Conservation (phyloP, 2,113 vertebrate species). For the Pitta sordida region DNA sequence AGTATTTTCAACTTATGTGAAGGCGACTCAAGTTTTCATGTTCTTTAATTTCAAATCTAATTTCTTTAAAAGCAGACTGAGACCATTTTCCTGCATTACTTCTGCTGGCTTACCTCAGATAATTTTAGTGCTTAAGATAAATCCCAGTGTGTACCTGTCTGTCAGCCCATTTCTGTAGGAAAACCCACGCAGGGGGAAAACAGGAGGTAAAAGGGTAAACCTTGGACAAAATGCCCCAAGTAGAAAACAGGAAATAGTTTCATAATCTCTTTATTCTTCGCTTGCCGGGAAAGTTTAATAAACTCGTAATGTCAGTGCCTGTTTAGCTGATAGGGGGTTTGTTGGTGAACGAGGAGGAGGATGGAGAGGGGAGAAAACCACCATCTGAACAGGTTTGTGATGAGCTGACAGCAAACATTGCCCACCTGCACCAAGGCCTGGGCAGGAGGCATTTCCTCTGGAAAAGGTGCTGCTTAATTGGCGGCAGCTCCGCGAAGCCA, state of each 20-base stretch:
- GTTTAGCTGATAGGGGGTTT: neutral
- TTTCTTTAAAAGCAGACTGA: conserved; percentile 7
- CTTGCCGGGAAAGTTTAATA: neutral
- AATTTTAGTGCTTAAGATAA: conserved; percentile 54
- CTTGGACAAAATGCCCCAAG: neutral
- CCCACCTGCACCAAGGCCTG: accelerated
- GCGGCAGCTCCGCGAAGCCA: neutral
- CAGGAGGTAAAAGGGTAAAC: neutral
- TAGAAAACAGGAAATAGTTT: neutral
- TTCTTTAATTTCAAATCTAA: neutral
- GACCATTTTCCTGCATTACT: conserved; percentile 25
- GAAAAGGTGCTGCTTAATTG: neutral
- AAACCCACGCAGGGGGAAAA: neutral
- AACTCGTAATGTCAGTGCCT: neutral
- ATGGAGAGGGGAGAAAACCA: neutral
- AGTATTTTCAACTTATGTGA: neutral
- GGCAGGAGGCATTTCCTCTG: neutral
- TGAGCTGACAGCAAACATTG: neutral
- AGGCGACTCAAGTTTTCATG: neutral
- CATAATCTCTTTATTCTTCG: neutral
- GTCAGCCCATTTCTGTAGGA: conserved; percentile 20
- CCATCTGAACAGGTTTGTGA: neutral
- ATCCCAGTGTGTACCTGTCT: conserved; percentile 33
- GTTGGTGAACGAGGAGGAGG: neutral
- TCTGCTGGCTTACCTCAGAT: conserved; percentile 12